Conservation (phyloP, 1,140 invertebrate species). For the Tenebrio molitor region DNA sequence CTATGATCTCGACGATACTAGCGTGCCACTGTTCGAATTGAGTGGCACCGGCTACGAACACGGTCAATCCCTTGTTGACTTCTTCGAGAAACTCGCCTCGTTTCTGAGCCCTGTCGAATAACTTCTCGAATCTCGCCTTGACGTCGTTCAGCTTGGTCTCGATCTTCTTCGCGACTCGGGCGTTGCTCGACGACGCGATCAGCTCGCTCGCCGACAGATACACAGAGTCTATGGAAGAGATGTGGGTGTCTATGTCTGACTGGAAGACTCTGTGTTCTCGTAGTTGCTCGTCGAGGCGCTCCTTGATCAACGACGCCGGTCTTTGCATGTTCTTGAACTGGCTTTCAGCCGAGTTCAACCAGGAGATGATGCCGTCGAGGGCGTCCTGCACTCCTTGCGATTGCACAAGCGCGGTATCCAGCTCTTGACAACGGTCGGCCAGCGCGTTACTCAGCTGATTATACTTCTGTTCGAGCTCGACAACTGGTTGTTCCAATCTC, state of each 20-base stretch:
- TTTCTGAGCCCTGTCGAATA: slow-evolving; percentile 83
- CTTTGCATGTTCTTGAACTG: slow-evolving; percentile 79
- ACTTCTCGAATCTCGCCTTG: slow-evolving; percentile 85
- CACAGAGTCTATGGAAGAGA: slow-evolving; percentile 87
- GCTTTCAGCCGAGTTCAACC: slow-evolving; percentile 88
- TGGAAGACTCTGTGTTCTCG: slow-evolving; percentile 75
- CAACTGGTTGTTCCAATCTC: slow-evolving; percentile 83
- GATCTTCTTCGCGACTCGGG: slow-evolving; percentile 89
- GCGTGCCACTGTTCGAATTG: slow-evolving; percentile 80
- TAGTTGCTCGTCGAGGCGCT: slow-evolving; percentile 88
- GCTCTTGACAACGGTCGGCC: slow-evolving; percentile 82
- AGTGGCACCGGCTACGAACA: slow-evolving; percentile 79
- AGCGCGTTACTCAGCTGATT: slow-evolving; percentile 79
- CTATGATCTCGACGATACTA: slow-evolving; percentile 81
- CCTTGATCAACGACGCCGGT: slow-evolving; percentile 89
- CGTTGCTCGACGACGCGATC: slow-evolving; percentile 85
- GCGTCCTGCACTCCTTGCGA: slow-evolving; percentile 96
- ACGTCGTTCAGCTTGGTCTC: slow-evolving; percentile 90
- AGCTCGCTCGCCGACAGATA: slow-evolving; percentile 84
- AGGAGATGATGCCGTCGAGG: slow-evolving; percentile 85
- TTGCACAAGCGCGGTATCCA: slow-evolving; percentile 91
- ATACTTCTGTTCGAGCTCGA: slow-evolving; percentile 84
- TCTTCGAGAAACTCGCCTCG: slow-evolving; percentile 87
- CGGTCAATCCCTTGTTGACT: slow-evolving; percentile 77
- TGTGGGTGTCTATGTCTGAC: slow-evolving; percentile 87